Percentiles rank a stretch among this genome's conserved stretches.
These are phyloP conservation scores for Euspilapteryx auroguttella DNA, from an alignment of 2,888 invertebrate species.

Conservation along the genomic window DNA sequence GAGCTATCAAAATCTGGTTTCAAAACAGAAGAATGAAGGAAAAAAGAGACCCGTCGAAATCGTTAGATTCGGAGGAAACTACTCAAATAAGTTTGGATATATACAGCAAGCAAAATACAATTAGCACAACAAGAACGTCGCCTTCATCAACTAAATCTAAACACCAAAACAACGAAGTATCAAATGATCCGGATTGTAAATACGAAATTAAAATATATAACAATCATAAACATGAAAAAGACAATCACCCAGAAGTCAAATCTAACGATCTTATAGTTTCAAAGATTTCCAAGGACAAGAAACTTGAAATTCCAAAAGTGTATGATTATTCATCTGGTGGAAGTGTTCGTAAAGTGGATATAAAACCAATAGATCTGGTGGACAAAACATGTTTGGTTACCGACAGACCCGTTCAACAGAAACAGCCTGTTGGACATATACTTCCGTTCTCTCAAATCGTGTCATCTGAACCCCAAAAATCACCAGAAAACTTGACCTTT, in stretches of 20 bases:
- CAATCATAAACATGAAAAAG: neutral
- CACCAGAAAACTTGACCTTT: neutral
- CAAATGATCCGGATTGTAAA: neutral
- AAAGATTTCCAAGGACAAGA: neutral
- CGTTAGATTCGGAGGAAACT: constrained; percentile 10
- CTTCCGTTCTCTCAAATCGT: constrained; percentile 1
- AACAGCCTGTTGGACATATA: constrained; percentile 3
- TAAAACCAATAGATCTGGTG: too few relatives aligned
- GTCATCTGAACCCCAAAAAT: neutral
- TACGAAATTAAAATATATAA: too few relatives aligned
- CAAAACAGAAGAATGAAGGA: constrained; percentile 80
- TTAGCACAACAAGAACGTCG: too few relatives aligned
- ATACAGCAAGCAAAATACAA: neutral
- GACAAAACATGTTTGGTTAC: too few relatives aligned
- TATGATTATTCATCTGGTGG: too few relatives aligned
- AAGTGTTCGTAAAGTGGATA: too few relatives aligned
- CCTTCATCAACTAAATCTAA: too few relatives aligned
- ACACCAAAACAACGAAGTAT: too few relatives aligned
- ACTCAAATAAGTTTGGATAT: neutral
- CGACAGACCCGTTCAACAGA: neutral
- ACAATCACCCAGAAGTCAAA: neutral
- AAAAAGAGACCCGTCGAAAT: constrained; percentile 54
- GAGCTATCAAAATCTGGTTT: constrained; percentile 84
- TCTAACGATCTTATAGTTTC: neutral
- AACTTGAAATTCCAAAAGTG: too few relatives aligned